A percentile compares a stretch with the other conserved stretches of the same genome.
Conservation (phyloP, 1,140 invertebrate genomes). For the Pantala flavescens region DNA sequence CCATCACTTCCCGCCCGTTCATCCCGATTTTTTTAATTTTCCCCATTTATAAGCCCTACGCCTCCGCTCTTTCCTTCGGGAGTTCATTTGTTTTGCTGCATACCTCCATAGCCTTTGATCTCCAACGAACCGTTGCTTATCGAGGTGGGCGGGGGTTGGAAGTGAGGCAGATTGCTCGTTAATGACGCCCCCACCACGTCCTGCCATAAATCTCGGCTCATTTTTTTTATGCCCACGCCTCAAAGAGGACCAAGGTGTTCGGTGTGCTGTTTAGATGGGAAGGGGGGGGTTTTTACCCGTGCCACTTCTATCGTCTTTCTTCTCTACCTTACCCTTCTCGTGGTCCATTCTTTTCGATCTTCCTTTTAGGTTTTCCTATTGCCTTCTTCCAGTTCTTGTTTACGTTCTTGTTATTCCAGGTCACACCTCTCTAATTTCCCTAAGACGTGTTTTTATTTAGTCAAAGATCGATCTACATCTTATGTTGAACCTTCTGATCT, state of each 20-base stretch:
- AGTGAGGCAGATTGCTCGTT: conserved; percentile 3
- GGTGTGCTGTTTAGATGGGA: neutral
- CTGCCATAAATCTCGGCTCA: neutral
- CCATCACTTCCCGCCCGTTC: neutral
- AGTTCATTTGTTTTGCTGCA: conserved; percentile 1
- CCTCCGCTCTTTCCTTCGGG: neutral
- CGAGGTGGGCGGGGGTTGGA: neutral
- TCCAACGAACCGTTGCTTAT: neutral
- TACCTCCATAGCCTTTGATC: neutral
- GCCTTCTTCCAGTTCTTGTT: too few species aligned
- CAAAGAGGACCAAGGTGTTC: neutral
- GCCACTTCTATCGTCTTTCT: neutral
- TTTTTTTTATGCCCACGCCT: neutral
- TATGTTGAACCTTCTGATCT: too few species aligned
- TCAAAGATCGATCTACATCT: too few species aligned
- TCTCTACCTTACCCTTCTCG: too few species aligned
- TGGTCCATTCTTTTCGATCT: too few species aligned
- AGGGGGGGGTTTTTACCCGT: neutral
- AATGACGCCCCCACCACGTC: neutral
- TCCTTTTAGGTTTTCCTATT: too few species aligned
- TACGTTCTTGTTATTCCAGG: too few species aligned
- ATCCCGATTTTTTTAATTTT: neutral
- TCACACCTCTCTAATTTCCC: too few species aligned
- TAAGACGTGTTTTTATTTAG: too few species aligned
- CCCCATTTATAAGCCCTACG: neutral